These are phyloP conservation scores for Sitta europaea DNA, from an alignment of 2,113 vertebrate genomes.

Conservation along the genomic window DNA sequence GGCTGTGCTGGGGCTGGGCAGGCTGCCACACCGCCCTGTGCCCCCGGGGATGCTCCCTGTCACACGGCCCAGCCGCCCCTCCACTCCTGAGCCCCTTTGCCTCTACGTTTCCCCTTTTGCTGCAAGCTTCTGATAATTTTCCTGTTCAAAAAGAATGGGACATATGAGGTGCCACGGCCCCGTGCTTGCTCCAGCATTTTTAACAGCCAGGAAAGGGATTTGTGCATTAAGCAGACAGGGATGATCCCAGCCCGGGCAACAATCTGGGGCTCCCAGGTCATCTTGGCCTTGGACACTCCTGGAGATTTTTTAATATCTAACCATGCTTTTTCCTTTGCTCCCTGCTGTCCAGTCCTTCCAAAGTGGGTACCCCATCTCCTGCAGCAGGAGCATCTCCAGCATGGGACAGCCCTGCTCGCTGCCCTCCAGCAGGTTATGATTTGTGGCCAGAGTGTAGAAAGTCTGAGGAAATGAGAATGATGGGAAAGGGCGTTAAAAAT, in stretches of 20 bases:
- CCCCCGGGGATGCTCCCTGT: background rate
- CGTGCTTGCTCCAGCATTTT: rapidly evolving
- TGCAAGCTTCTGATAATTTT: background rate
- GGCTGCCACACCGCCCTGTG: background rate
- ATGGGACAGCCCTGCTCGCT: rapidly evolving
- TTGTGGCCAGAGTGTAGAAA: background rate
- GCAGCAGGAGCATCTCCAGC: background rate
- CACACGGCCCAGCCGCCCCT: background rate
- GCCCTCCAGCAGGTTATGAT: background rate
- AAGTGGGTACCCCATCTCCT: background rate
- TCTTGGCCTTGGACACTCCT: background rate
- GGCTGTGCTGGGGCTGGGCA: background rate
- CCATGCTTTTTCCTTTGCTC: background rate
- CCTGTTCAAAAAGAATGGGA: background rate
- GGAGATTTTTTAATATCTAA: background rate
- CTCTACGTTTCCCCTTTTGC: background rate
- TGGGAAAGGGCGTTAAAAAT: background rate
- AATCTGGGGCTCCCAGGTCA: background rate
- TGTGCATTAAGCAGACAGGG: background rate
- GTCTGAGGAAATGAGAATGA: background rate
- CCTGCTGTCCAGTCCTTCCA: background rate
- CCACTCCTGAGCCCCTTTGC: background rate
- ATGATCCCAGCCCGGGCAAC: rapidly evolving
- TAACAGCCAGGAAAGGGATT: background rate
- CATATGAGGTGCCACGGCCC: rapidly evolving